Evolutionary conservation across 2,797 vertebrate genomes (phyloP), one percentile per base, ranked within the genome.

Genomic region (Danio tinwini): DNA sequence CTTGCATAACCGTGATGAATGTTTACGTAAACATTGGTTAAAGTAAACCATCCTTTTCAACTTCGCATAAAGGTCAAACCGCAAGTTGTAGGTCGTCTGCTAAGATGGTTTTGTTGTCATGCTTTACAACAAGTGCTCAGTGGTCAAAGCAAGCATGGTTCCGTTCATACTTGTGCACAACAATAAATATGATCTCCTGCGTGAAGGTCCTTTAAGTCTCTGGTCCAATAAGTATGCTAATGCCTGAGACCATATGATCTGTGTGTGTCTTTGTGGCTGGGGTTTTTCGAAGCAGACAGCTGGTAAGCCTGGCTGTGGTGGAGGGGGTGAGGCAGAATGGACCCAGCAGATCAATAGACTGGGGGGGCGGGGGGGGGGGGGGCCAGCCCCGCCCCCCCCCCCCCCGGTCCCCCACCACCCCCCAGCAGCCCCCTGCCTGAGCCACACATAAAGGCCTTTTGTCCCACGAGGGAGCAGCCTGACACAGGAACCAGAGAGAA

Each of bases 391-490:
- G 80, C 83, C 77, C 84, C 87, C 84, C 73, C 65, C 58, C 12
- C 37, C 65, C 76, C 71, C 50, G 12, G 59, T 72, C 56, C 84
- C 79, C 77, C 80, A 86, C 77, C 82, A 67, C 80, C 80, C 86
- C 83, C 77, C 78, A 56, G 61, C 81, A 81, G 81, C 83, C 84
- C 84, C 83, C 84, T 58, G 86, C 73, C 82, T 84, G 80, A 82
- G 77, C 67, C 76, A 47, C 78, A 79, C 79, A 89, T 86, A 89
- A 89, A 84, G 84, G 78, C 70, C 84, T 85, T 87, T 89, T 87
- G 88, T 89, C 84, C 74, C 67, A 76, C 1, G 39, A 74, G 77
- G 83, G 81, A 78, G 78, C 78, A 78, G 65, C 71, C 37, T 13
- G 58, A 78, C 73, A 86, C 72, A 87, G 74, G 83, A 86, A 84